Conservation (phyloP, 2,888 invertebrate genomes). For the Flabesymbios commensalis region DNA sequence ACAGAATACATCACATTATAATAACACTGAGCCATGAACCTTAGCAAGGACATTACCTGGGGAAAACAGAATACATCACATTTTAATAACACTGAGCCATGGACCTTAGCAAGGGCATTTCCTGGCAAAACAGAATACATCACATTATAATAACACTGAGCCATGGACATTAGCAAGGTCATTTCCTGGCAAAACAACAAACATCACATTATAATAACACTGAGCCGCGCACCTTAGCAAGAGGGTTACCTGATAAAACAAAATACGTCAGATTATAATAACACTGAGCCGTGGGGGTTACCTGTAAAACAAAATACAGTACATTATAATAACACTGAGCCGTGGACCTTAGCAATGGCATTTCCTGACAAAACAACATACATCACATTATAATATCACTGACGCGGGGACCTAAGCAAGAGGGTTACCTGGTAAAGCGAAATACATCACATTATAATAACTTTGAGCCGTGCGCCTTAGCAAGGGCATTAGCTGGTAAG, state of each 20-base stretch:
- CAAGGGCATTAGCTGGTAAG: conserved; percentile 74
- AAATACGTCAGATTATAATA: too few relatives aligned
- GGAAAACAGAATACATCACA: conserved; percentile 53
- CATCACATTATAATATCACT: too few relatives aligned
- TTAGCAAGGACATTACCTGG: too few relatives aligned
- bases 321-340: conserved; percentile 75
- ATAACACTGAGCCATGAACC: too few relatives aligned
- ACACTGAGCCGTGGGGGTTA: too few relatives aligned
- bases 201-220: conserved; percentile 67
- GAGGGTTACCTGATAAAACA: conserved; percentile 68
- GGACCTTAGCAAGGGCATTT: conserved; percentile 90
- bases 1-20: too few relatives aligned
- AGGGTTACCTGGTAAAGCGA: too few relatives aligned
- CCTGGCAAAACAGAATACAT: conserved; percentile 22
- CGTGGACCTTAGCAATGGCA: conserved; percentile 93
- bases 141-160: too few relatives aligned
- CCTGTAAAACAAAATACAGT: conserved; percentile 54
- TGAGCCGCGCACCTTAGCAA: conserved; percentile 95
- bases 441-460: conserved; percentile 60
- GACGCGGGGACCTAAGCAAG: background rate
- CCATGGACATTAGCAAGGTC: background rate
- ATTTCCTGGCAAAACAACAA: conserved; percentile 58
- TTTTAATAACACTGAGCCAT: conserved; percentile 82
- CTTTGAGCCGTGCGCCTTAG: conserved; percentile 95
- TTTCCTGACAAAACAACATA: conserved; percentile 61